Evolutionary conservation across 2,113 vertebrate genomes (phyloP).

Genomic region (Pyrgilauda ruficollis): DNA sequence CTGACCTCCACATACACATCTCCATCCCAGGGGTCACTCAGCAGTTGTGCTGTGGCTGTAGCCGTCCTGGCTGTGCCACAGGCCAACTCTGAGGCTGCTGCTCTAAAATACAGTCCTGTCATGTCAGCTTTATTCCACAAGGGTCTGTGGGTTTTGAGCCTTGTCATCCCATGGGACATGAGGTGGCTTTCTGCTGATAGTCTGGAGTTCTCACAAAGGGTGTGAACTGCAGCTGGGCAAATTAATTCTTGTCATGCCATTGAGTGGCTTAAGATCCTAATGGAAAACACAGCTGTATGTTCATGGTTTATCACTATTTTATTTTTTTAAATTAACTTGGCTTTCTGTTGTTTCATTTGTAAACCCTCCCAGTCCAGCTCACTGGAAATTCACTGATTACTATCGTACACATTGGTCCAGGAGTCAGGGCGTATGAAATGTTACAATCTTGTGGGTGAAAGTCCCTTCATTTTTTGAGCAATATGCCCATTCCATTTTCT

Average conservation of each 20-base stretch:
- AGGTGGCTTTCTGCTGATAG: not conserved
- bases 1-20: not conserved
- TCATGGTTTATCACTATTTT: not conserved
- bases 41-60: not conserved
- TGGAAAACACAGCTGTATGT: not conserved
- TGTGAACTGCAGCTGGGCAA: not conserved
- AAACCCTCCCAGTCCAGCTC: not conserved
- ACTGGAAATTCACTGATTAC: not conserved
- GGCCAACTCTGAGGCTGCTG: not conserved
- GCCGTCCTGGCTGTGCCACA: not conserved
- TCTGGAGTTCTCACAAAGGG: not conserved
- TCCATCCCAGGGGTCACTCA: not conserved
- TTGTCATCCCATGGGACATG: not conserved
- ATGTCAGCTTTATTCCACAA: not conserved
- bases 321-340: not conserved
- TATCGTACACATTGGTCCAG: accelerated
- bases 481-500: not conserved
- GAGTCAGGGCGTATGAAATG: not conserved
- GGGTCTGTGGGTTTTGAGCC: not conserved
- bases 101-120: not conserved
- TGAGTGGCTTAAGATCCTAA: not conserved
- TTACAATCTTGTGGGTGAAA: not conserved
- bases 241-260: not conserved
- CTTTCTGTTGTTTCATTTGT: not conserved
- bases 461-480: not conserved